Base-by-base conservation (phyloP, 2,888 invertebrate species). In the Lepidocyrtinus sp. region DNA sequence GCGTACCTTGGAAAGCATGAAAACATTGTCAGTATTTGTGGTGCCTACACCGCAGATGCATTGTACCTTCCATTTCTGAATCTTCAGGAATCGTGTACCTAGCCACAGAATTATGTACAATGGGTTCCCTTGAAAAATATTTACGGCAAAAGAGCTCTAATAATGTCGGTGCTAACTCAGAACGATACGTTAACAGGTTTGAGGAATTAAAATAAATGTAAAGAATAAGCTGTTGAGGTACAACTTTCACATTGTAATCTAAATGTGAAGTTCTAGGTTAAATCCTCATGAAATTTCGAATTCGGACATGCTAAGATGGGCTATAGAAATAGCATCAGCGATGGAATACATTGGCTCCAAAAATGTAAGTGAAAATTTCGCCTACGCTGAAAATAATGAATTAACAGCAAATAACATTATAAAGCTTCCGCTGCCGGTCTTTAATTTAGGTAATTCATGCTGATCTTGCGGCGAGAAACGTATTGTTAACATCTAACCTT, bases 261-360 rank as follows among this genome's bases (percentile, higher is more conserved):
- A 26, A 70, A 26, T 26, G 7, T 2, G 9, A 55, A 46, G 21
- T 36, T 61, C 3, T 12, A 72, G 50, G 19, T 17, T 26, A 12
- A 7, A 65, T 59, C 25, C 45, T 19, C 7, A 27, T 12, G 26
- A 61, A 70, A 68, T 68, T 15, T 15, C 68, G 1, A 69, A 75
- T 24, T 69, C n/a, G 1, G 27, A 65, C 9, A 7, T 71, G 17
- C 9, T 81, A 3, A 21, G 63, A 25, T 75, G 81, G 81, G 2
- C 75, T 0, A 17, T 55, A 12, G 71, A 81, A 46, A 81, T 81
- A 36, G 75, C 75, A 21, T 69, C 70, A 1, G 81, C 75, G 19
- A 81, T 81, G 81, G 75, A 81, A 17, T 81, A 59, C 36, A 70
- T 81, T 1, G 17, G 50, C 3, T 64, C 50, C 0, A 81, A 81